These are phyloP conservation scores for Dasyornis broadbenti DNA, from an alignment of 2,113 vertebrate genomes.

Conservation along the genomic window DNA sequence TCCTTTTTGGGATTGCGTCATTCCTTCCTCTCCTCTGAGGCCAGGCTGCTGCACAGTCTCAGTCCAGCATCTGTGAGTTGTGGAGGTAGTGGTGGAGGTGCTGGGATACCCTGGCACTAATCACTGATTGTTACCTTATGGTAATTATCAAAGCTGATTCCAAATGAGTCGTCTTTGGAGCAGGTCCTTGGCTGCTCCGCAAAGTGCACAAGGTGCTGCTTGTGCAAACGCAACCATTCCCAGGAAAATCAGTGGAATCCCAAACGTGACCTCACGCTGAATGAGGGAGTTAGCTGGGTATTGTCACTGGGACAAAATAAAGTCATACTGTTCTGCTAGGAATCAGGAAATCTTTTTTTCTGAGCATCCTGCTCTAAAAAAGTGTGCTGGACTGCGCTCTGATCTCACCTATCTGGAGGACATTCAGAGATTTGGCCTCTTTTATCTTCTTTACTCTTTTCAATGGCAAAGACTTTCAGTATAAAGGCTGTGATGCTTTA, in stretches of 20 bases:
- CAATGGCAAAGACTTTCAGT: background rate
- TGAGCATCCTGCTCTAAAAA: background rate
- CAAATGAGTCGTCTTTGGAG: background rate
- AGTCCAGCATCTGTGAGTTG: background rate
- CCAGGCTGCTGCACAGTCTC: background rate
- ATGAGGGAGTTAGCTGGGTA: background rate
- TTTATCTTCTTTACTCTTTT: background rate
- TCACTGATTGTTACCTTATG: background rate
- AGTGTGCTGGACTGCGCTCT: background rate
- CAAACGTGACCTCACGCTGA: background rate
- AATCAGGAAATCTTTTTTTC: background rate
- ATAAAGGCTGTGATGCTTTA: background rate
- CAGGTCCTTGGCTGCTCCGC: slow-evolving; percentile 4
- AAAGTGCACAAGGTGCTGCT: background rate
- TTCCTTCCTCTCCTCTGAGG: background rate
- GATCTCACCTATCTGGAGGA: background rate
- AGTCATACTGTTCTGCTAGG: background rate
- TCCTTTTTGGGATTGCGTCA: background rate
- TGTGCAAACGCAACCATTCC: background rate
- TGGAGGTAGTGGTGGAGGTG: background rate
- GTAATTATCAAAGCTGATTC: slow-evolving; percentile 15
- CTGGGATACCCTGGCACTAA: background rate
- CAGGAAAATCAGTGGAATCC: background rate
- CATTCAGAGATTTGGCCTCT: background rate
- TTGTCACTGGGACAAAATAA: background rate